Evolutionary conservation across 1,140 invertebrate genomes (phyloP).

Genomic region (Limonius californicus): DNA sequence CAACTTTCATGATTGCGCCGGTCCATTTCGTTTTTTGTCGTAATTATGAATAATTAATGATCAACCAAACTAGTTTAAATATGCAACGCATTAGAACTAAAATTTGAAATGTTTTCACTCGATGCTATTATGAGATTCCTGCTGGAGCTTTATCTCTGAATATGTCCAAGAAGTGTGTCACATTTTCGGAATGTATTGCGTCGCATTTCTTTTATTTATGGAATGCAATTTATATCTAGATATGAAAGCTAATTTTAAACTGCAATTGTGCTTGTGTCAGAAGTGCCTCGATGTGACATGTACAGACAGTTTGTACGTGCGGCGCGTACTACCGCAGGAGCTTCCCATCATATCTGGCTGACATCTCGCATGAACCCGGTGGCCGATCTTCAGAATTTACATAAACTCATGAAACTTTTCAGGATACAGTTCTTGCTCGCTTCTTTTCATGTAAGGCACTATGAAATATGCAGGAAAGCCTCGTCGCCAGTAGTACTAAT

Average conservation of each 20-base stretch:
- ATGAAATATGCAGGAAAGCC: too few relatives aligned
- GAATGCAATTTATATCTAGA: slow-evolving; percentile 30
- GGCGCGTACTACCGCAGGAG: slow-evolving; percentile 4
- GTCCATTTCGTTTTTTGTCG: too few relatives aligned
- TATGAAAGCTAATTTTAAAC: slow-evolving; percentile 37
- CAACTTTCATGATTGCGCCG: too few relatives aligned
- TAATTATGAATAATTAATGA: too few relatives aligned
- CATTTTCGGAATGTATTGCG: slow-evolving; percentile 3
- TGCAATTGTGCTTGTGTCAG: slow-evolving; percentile 32
- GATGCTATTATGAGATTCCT: too few relatives aligned
- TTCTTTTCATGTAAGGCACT: too few relatives aligned
- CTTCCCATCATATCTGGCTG: slow-evolving; percentile 9
- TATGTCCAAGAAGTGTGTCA: too few relatives aligned
- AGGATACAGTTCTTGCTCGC: neutral
- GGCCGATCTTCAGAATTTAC: neutral
- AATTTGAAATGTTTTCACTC: too few relatives aligned
- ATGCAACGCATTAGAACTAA: too few relatives aligned
- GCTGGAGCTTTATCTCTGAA: too few relatives aligned
- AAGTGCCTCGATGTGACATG: slow-evolving; percentile 28
- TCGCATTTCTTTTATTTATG: slow-evolving; percentile 16
- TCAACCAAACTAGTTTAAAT: too few relatives aligned
- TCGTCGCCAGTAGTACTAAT: too few relatives aligned
- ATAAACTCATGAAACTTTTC: neutral
- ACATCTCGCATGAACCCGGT: neutral
- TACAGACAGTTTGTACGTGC: slow-evolving; percentile 32